phyloP scores from a whole-genome alignment of 2,113 vertebrate genomes.

The Tylochromis polylepis region DNA sequence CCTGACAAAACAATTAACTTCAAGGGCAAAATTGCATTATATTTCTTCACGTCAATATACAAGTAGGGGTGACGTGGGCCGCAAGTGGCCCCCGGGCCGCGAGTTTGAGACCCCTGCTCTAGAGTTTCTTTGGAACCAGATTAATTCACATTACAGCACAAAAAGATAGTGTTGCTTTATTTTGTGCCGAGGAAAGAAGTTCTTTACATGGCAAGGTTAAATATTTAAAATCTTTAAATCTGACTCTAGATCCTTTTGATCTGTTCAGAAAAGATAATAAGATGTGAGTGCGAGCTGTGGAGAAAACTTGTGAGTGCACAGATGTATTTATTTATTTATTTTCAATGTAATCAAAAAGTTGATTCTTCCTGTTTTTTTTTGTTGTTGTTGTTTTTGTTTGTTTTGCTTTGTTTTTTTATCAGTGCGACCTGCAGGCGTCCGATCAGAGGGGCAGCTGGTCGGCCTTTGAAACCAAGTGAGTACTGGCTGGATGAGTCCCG shows the following conservation, averaged over 20 bases:
- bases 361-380: background rate
- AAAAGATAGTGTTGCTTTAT: background rate
- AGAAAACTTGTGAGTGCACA: background rate
- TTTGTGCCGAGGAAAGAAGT: background rate
- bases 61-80: background rate
- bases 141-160: background rate
- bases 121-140: background rate
- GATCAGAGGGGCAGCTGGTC: slow-evolving; percentile 90
- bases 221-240: background rate
- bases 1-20: background rate
- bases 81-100: too few relatives aligned
- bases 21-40: background rate
- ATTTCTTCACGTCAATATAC: too few relatives aligned
- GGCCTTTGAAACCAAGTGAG: slow-evolving; percentile 82
- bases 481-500: slow-evolving; percentile 83
- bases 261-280: background rate
- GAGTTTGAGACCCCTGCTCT: background rate
- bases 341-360: background rate
- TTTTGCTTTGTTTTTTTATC: background rate
- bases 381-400: too few relatives aligned
- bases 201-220: background rate
- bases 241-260: background rate
- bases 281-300: background rate
- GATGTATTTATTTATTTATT: background rate
- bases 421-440: slow-evolving; percentile 92